These are phyloP conservation scores for Leptinotarsa haldemani DNA, from an alignment of 2,888 invertebrate species.

Conservation along the genomic window DNA sequence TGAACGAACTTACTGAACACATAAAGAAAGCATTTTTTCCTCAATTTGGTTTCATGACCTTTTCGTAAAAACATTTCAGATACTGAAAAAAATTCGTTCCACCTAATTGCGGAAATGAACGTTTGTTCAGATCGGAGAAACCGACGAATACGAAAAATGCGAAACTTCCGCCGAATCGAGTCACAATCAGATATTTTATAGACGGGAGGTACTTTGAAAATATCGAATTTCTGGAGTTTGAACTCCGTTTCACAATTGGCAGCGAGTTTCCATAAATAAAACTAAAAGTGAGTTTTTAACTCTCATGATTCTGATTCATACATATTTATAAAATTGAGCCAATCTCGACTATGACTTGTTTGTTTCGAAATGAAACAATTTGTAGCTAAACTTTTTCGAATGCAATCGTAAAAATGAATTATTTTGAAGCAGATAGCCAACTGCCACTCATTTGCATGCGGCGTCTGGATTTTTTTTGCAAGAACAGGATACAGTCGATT, in stretches of 20 bases:
- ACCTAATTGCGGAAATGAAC: slow-evolving; percentile 3
- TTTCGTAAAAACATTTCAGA: not conserved
- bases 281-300: slow-evolving; percentile 48
- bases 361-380: slow-evolving; percentile 44
- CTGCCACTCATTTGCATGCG: slow-evolving; percentile 51
- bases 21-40: not conserved
- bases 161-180: slow-evolving; percentile 2
- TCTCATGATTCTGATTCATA: slow-evolving; percentile 44
- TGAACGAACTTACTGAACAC: not conserved
- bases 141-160: slow-evolving; percentile 4
- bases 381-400: slow-evolving; percentile 41
- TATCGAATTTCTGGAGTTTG: slow-evolving; percentile 38
- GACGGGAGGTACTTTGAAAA: slow-evolving; percentile 12
- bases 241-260: slow-evolving; percentile 44
- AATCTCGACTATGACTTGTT: slow-evolving; percentile 44
- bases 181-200: slow-evolving; percentile 5
- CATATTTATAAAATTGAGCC: slow-evolving; percentile 50
- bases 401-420: slow-evolving; percentile 48
- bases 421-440: slow-evolving; percentile 46
- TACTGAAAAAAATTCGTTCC: not conserved
- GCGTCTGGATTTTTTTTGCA: slow-evolving; percentile 38
- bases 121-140: slow-evolving; percentile 6
- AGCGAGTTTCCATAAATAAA: slow-evolving; percentile 42
- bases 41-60: not conserved
- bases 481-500: slow-evolving; percentile 18